Conservation (phyloP, 2,797 vertebrate genomes). For the Clarias fuscus region DNA sequence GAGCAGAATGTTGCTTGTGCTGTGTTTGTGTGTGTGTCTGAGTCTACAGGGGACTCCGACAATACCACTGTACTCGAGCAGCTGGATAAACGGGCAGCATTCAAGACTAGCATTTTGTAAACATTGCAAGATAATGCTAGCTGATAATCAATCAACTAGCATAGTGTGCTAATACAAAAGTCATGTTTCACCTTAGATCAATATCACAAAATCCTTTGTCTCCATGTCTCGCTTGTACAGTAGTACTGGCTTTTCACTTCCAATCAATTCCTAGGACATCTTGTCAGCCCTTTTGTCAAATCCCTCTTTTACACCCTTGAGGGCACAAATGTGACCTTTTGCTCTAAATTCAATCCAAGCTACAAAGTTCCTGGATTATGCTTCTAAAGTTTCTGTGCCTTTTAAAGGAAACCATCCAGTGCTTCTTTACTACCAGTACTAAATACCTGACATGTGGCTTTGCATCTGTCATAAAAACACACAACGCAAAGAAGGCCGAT, state of each 20-base stretch:
- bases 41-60: not conserved
- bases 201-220: slow-evolving; percentile 30
- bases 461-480: not conserved
- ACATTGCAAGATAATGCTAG: slow-evolving; percentile 6
- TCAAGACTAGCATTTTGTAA: slow-evolving; percentile 24
- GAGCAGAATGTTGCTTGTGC: not conserved
- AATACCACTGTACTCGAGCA: not conserved
- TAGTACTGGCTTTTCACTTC: slow-evolving; percentile 23
- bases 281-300: slow-evolving; percentile 12
- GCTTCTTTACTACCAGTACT: not conserved
- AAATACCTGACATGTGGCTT: not conserved
- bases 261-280: slow-evolving; percentile 23
- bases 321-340: not conserved
- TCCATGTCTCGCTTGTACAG: slow-evolving; percentile 5
- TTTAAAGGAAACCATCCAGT: not conserved
- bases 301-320: slow-evolving; percentile 26
- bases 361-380: slow-evolving; percentile 1
- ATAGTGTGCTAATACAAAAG: slow-evolving; percentile 18
- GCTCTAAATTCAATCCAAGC: slow-evolving; percentile 11
- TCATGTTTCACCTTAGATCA: slow-evolving; percentile 7
- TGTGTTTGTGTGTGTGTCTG: not conserved
- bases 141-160: slow-evolving; percentile 27
- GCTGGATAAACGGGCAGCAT: slow-evolving; percentile 40
- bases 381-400: slow-evolving; percentile 3
- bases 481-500: not conserved